Evolutionary conservation across 1,140 invertebrate species (phyloP), one percentile per base, ranked within the genome.

Genomic region (Drosophila dunni): DNA sequence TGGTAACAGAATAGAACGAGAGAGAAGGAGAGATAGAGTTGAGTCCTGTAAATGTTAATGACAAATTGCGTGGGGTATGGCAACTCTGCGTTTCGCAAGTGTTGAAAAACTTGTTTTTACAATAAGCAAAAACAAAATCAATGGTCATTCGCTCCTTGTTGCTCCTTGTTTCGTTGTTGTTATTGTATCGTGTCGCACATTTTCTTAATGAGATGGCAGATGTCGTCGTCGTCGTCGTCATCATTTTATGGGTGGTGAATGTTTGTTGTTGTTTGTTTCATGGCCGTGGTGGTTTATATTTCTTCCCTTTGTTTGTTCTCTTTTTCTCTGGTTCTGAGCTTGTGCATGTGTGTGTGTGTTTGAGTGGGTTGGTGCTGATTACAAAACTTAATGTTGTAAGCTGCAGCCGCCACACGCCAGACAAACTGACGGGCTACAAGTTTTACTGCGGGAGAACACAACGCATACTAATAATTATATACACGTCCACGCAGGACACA

Each of bases 161-260:
- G n/a, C 36, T 57, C 38, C 17, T 42, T 57, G 48, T 62, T 17
- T 8, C 57, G 51, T n/a, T 61, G 42, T 40, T 33, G 44, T 38
- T 24, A 20, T 17, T 11, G 50, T 51, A 51, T 48, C 63, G 54
- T 64, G 70, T 63, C 33, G 54, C 58, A 53, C 66, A 58, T 79
- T 77, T 78, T 75, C 73, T 83, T 88, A 88, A 89, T 88, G 77
- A 88, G 79, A 48, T 78, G 79, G 72, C 78, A 69, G 77, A 57
- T 46, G 67, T 70, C 61, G 69, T 51, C 65, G 67, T 70, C 61
- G 69, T 51, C 65, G 66, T 82, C 66, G 61, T 74, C 71, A 81
- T 85, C 78, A 78, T 54, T 86, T 88, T 71, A 72, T 82, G 79
- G 82, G 79, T 82, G 82, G 79, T 78, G 61, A 60, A 63, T 75